Conservation (phyloP, 2,113 vertebrate species). For the Prochilodus magdalenae region DNA sequence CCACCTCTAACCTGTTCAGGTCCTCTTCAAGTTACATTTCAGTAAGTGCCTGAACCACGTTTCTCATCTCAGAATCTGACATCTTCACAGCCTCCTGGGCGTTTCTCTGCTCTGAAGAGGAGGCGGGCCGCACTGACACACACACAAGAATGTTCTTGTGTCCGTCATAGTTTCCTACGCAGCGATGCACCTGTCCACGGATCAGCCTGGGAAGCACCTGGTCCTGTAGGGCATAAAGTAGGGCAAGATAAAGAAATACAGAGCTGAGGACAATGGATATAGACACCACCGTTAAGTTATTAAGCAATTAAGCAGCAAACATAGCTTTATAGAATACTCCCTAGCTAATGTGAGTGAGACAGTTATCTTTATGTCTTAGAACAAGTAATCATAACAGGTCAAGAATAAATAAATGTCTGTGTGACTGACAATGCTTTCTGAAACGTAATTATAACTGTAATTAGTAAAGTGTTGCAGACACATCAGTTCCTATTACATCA, state of each 20-base stretch:
- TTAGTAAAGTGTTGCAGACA: background rate
- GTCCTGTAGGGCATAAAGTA: constrained; percentile 77
- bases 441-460: background rate
- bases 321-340: background rate
- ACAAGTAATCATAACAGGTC: background rate
- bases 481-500: background rate
- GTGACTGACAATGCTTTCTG: background rate
- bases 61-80: constrained; percentile 84
- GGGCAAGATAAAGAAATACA: background rate
- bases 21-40: constrained; percentile 80
- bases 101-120: constrained; percentile 84
- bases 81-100: constrained; percentile 83
- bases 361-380: background rate
- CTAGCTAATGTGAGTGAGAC: background rate
- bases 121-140: constrained; percentile 86
- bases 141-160: constrained; percentile 85
- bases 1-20: too few relatives aligned
- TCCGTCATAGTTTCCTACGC: constrained; percentile 89
- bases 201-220: constrained; percentile 89
- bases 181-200: constrained; percentile 89
- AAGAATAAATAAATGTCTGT: background rate
- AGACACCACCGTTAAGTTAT: background rate
- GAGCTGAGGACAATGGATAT: background rate
- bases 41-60: constrained; percentile 74
- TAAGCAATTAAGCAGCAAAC: background rate